A percentile compares a stretch with the other conserved stretches of the same genome.
Conservation (phyloP, 2,888 invertebrate genomes). For the Aspidiotus destructor region DNA sequence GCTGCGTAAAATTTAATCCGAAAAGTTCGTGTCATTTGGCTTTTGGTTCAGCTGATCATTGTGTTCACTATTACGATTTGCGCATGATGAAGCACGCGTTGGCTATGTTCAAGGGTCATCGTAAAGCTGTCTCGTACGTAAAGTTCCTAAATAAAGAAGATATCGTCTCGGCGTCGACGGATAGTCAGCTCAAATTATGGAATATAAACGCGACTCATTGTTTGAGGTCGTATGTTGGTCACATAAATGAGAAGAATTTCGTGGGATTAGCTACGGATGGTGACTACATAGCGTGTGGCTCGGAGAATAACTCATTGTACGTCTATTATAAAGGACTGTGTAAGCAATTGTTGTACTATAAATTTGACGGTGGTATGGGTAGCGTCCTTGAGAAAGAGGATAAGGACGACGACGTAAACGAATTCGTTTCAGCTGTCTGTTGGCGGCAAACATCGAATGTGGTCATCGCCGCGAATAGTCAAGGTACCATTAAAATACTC, state of each 20-base stretch:
- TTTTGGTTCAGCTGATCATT: slow-evolving; percentile 94
- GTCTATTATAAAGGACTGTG: slow-evolving; percentile 84
- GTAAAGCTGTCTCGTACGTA: slow-evolving; percentile 89
- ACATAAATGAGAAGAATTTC: slow-evolving; percentile 91
- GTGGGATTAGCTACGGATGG: slow-evolving; percentile 87
- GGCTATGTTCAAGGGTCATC: slow-evolving; percentile 75
- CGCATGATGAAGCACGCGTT: slow-evolving; percentile 71
- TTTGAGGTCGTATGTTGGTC: slow-evolving; percentile 77
- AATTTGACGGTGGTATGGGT: slow-evolving; percentile 67
- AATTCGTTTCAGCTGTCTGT: slow-evolving; percentile 91
- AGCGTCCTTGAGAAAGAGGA: slow-evolving; percentile 60
- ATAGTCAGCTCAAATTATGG: slow-evolving; percentile 85
- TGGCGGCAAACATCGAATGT: slow-evolving; percentile 79
- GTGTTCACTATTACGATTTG: slow-evolving; percentile 91
- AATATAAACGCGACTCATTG: slow-evolving; percentile 60
- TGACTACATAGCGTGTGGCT: slow-evolving; percentile 86
- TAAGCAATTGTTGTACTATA: slow-evolving; percentile 73
- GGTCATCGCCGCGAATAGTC: slow-evolving; percentile 85
- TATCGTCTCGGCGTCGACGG: slow-evolving; percentile 85
- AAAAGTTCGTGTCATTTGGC: slow-evolving; percentile 76
- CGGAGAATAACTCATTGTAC: slow-evolving; percentile 86
- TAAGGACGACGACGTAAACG: slow-evolving; percentile 74
- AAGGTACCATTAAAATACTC: slow-evolving; percentile 82
- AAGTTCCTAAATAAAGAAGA: slow-evolving; percentile 77
- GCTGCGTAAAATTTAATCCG: slow-evolving; percentile 86